Evolutionary conservation across 2,888 invertebrate species (phyloP).

Genomic region (Drosophila nigritarsus): DNA sequence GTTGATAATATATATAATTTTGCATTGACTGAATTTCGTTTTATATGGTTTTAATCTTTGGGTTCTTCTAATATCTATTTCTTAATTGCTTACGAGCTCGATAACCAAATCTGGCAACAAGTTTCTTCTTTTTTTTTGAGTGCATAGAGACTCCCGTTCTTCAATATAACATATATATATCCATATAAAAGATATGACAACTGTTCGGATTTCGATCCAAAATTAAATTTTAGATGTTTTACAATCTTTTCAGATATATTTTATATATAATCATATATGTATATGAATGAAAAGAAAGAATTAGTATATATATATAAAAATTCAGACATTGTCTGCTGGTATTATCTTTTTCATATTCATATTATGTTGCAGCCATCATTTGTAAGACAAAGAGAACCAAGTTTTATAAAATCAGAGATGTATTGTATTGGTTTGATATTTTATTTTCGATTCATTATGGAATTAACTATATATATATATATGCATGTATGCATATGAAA

Average conservation of each 20-base stretch:
- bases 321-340: too few relatives aligned
- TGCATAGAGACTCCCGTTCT: too few relatives aligned
- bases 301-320: too few relatives aligned
- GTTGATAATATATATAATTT: conserved; percentile 41
- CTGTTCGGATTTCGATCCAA: neutral
- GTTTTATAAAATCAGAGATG: neutral
- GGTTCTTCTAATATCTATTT: neutral
- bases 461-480: neutral
- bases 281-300: too few relatives aligned
- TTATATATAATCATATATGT: too few relatives aligned
- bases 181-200: neutral
- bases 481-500: neutral
- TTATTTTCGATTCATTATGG: neutral
- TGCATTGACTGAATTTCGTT: conserved; percentile 23
- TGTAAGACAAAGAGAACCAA: neutral
- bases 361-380: neutral
- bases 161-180: neutral
- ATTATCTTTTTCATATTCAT: neutral
- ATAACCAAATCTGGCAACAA: too few relatives aligned
- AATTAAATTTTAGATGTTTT: too few relatives aligned
- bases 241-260: too few relatives aligned
- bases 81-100: too few relatives aligned
- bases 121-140: rapidly evolving
- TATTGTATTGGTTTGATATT: neutral
- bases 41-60: neutral